These are phyloP conservation scores for Monochamus alternatus DNA, from an alignment of 2,888 invertebrate genomes.

Conservation along the genomic window DNA sequence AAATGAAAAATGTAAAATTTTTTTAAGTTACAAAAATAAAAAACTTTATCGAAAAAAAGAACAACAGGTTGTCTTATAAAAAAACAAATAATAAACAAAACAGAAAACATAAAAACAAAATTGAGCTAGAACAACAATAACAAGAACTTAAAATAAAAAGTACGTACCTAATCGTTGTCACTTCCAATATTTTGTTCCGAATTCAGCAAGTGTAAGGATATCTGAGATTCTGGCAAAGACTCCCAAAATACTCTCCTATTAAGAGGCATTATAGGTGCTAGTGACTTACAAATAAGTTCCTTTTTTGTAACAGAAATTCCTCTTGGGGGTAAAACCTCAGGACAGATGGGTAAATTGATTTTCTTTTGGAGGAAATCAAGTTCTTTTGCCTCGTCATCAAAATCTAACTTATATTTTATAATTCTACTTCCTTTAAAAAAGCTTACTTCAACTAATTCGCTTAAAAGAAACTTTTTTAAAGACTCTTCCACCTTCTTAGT, in stretches of 20 bases:
- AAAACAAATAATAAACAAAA: not conserved
- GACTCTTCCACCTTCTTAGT: not conserved
- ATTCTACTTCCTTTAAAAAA: slow-evolving; percentile 3
- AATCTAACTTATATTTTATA: slow-evolving; percentile 4
- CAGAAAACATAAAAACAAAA: too few relatives aligned
- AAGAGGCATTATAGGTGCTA: slow-evolving; percentile 1
- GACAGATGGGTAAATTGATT: not conserved
- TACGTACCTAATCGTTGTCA: not conserved
- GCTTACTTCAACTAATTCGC: not conserved
- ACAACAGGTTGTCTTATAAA: not conserved
- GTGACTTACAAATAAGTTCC: not conserved
- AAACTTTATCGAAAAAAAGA: not conserved
- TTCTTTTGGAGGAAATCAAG: slow-evolving; percentile 6
- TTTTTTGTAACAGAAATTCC: not conserved
- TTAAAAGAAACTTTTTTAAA: not conserved
- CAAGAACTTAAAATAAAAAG: too few relatives aligned
- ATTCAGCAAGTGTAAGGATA: not conserved
- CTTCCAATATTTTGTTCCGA: slow-evolving; percentile 5
- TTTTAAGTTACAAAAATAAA: not conserved
- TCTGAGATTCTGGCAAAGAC: slow-evolving; percentile 4
- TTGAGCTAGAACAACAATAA: too few relatives aligned
- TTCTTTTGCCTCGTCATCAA: slow-evolving; percentile 3
- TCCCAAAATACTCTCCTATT: slow-evolving; percentile 11
- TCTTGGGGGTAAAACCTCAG: not conserved
- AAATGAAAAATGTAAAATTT: not conserved